phyloP scores from a whole-genome alignment of 2,797 vertebrate species.

The Coregonus sp. region DNA sequence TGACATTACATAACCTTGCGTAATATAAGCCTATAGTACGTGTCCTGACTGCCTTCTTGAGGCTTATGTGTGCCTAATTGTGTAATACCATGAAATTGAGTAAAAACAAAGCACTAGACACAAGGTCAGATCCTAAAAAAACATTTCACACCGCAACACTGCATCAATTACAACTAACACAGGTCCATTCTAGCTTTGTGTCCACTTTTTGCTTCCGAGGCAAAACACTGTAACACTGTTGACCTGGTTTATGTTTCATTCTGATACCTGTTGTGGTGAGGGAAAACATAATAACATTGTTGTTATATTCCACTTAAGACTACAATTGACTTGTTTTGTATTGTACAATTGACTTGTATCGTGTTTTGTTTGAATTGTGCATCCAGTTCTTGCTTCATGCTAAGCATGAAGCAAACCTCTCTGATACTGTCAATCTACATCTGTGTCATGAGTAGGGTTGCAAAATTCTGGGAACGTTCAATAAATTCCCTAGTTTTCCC shows the following conservation, averaged over 20 bases:
- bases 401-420: not conserved
- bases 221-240: slow-evolving; percentile 33
- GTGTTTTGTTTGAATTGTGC: not conserved
- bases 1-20: not conserved
- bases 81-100: not conserved
- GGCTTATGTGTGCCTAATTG: not conserved
- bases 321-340: slow-evolving; percentile 17
- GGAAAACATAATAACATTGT: slow-evolving; percentile 39
- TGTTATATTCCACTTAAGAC: slow-evolving; percentile 29
- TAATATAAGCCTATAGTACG: not conserved
- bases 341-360: slow-evolving; percentile 20
- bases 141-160: not conserved
- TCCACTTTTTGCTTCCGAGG: not conserved
- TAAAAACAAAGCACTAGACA: not conserved
- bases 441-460: too few species aligned
- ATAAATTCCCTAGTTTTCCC: too few species aligned
- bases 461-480: too few species aligned
- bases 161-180: not conserved
- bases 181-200: not conserved
- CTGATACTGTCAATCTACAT: not conserved
- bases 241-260: slow-evolving; percentile 37
- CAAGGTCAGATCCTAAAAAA: not conserved
- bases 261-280: slow-evolving; percentile 34
- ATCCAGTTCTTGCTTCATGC: not conserved
- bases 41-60: not conserved